Conservation (phyloP, 1,140 invertebrate species). For the Rhagoletis zephyria region DNA sequence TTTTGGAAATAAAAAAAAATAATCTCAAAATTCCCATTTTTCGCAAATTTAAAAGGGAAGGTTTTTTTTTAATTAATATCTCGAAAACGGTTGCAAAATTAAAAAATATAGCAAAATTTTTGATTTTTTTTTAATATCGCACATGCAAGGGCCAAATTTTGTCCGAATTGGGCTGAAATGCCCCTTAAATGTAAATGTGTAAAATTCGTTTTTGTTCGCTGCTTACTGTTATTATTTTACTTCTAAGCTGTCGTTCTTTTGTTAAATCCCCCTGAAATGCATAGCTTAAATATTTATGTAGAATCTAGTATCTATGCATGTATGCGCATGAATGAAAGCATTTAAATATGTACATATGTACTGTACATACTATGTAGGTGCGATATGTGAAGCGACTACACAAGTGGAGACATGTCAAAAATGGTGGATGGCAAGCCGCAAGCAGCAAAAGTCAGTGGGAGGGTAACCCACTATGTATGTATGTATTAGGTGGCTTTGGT, state of each 20-base stretch:
- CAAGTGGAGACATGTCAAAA: background rate
- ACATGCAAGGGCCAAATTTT: no score
- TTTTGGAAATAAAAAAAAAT: no score
- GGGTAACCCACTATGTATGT: background rate
- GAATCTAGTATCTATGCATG: background rate
- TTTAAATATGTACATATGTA: background rate
- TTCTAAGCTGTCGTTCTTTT: constrained; percentile 9
- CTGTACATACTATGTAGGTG: background rate
- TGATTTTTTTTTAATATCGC: no score
- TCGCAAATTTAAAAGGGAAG: no score
- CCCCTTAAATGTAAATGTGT: background rate
- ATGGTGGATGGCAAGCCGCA: no score
- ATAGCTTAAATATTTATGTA: background rate
- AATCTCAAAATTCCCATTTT: no score
- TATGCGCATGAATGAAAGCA: background rate
- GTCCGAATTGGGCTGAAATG: no score
- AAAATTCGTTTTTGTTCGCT: background rate
- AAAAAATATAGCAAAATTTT: no score
- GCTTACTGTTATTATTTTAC: background rate
- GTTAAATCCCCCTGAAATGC: constrained; percentile 1
- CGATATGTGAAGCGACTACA: background rate
- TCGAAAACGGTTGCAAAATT: no score
- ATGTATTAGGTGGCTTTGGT: background rate
- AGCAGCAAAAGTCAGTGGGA: background rate
- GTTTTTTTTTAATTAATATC: no score